A percentile compares a stretch with the other conserved stretches of the same genome.
Conservation (phyloP, 2,888 invertebrate genomes). For the Boloria euphrosyne region DNA sequence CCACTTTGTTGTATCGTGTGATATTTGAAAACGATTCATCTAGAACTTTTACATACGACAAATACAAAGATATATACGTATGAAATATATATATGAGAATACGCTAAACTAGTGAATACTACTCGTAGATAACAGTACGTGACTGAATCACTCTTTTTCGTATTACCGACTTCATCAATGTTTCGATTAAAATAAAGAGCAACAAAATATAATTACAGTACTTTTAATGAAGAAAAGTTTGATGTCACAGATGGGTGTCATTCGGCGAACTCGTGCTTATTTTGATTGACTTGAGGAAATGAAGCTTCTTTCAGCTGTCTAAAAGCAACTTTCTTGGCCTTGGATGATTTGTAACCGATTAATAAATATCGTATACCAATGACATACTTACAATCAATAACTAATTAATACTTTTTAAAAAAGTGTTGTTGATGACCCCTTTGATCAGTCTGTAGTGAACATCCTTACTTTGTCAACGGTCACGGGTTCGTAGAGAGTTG, state of each 20-base stretch:
- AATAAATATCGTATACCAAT: constrained; percentile 34
- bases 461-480: too few species aligned
- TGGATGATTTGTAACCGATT: neutral
- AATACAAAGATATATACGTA: constrained; percentile 10
- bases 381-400: too few species aligned
- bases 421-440: too few species aligned
- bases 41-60: constrained; percentile 25
- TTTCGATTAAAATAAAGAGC: too few species aligned
- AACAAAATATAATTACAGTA: constrained; percentile 1
- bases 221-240: constrained; percentile 20
- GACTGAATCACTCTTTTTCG: too few species aligned
- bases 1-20: constrained; percentile 61
- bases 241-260: constrained; percentile 23
- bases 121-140: too few species aligned
- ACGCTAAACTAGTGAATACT: neutral
- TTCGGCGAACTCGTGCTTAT: constrained; percentile 51
- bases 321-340: constrained; percentile 24
- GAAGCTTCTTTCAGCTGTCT: constrained; percentile 39
- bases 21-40: constrained; percentile 28
- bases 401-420: neutral
- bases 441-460: too few species aligned
- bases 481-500: too few species aligned
- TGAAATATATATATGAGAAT: neutral
- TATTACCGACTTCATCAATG: too few species aligned
- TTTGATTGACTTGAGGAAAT: constrained; percentile 72